Conservation (phyloP, 2,797 vertebrate genomes). For the Acanthiza pusilla region DNA sequence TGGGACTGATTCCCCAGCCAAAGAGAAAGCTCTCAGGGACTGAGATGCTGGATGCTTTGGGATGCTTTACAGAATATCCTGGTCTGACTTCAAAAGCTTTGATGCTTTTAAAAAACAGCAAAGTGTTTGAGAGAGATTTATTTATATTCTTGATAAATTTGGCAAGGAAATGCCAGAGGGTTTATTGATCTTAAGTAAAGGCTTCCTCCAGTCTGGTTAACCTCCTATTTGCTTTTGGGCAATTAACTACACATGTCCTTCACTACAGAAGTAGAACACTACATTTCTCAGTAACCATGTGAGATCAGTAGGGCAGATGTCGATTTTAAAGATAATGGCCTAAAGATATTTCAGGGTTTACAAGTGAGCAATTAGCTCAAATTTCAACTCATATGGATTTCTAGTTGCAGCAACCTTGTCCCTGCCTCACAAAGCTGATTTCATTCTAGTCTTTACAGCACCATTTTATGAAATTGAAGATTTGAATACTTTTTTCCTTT, state of each 20-base stretch:
- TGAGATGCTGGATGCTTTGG: neutral
- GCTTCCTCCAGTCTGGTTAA: neutral
- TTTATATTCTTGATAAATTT: neutral
- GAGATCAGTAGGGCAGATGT: neutral
- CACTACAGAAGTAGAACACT: neutral
- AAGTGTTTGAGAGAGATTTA: neutral
- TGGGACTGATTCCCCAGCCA: neutral
- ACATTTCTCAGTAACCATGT: neutral
- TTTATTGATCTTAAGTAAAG: neutral
- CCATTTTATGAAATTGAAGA: neutral
- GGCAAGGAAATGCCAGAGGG: neutral
- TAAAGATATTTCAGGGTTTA: neutral
- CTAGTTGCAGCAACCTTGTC: neutral
- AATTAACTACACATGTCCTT: neutral
- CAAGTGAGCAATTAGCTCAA: neutral
- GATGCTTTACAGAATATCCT: neutral
- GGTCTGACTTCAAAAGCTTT: neutral
- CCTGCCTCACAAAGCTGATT: neutral
- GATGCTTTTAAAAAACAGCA: neutral
- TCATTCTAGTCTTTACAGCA: neutral
- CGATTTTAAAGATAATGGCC: neutral
- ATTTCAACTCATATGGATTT: neutral
- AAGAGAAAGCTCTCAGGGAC: neutral
- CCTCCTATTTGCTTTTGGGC: neutral
- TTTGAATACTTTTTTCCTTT: neutral